Conservation (phyloP, 2,888 invertebrate genomes). For the Drosophila melanocephala region DNA sequence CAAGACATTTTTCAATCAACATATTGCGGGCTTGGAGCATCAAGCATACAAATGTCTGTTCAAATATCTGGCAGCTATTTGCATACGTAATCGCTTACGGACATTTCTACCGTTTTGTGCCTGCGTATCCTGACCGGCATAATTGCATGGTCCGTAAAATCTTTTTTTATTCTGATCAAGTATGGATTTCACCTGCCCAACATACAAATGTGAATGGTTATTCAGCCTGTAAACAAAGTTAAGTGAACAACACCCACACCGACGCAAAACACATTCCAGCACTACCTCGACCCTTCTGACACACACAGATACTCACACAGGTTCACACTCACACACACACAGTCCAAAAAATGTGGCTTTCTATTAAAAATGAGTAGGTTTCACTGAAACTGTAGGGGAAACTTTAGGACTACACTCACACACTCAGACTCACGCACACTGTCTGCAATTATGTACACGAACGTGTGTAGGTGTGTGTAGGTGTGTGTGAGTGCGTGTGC, state of each 20-base stretch:
- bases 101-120: background rate
- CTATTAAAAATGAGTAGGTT: constrained; percentile 52
- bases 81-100: background rate
- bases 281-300: background rate
- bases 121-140: background rate
- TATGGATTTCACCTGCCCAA: constrained; percentile 6
- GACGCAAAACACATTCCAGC: background rate
- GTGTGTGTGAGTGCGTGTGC: constrained; percentile 10
- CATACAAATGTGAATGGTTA: background rate
- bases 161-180: constrained; percentile 1
- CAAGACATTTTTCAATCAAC: background rate
- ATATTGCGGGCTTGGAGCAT: background rate
- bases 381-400: constrained; percentile 44
- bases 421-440: constrained; percentile 10
- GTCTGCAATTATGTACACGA: constrained; percentile 37
- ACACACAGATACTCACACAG: background rate
- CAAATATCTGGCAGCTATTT: background rate
- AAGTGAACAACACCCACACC: background rate
- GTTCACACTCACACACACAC: constrained; percentile 10
- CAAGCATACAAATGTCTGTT: background rate
- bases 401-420: constrained; percentile 20
- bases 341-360: constrained; percentile 41
- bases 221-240: constrained; percentile 1
- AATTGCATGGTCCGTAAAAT: background rate
- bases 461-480: constrained; percentile 15